Evolutionary conservation across 64 coral and sea anemone genomes (phyloP), one percentile per base, ranked within the genome.

Genomic region (Platygyra sinensis): DNA sequence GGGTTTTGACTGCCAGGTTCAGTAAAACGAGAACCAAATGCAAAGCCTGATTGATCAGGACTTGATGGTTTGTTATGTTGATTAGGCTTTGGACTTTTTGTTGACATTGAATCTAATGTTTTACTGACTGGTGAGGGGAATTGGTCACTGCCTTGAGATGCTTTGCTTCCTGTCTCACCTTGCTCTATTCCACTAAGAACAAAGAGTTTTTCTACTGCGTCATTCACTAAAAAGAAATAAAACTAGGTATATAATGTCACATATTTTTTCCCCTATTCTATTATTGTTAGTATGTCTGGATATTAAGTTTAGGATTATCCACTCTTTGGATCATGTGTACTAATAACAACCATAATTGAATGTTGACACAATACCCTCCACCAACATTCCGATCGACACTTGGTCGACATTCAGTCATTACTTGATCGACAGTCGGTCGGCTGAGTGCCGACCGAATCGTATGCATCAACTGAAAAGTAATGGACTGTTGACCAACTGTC

Each of bases 181-280:
- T 74, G 30, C n/a, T 86, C 91, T n/a, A 28, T 87, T 16, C 50
- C 75, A 83, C 88, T 75, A 63, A 97, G 46, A 15, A 92, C 86
- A 51, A 97, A 90, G 19, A 97, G 80, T 49, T 93, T 97, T 67
- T 97, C 95, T 36, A 97, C 62, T 49, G 95, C 88, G 83, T 91
- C 92, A 65, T 97, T 89, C 18, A 94, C 95, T 97, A 57, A 1
- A 91, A 74, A 71, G 61, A 80, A 74, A 49, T 24, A 50, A 65
- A 76, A 74, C 29, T 55, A 12, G 59, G 46, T 30, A 12, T 75
- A 8, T 30, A 57, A 50, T 0, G 15, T 33, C 8, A 16, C 7
- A 1, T 51, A 29, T 12, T 7, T 24, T 10, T 36, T 49, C 9
- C 20, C 2, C 76, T 78, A 10, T 22, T 22, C 1, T 9, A 38